Conservation (phyloP, 2,797 vertebrate genomes). For the Champsocephalus gunnari region DNA sequence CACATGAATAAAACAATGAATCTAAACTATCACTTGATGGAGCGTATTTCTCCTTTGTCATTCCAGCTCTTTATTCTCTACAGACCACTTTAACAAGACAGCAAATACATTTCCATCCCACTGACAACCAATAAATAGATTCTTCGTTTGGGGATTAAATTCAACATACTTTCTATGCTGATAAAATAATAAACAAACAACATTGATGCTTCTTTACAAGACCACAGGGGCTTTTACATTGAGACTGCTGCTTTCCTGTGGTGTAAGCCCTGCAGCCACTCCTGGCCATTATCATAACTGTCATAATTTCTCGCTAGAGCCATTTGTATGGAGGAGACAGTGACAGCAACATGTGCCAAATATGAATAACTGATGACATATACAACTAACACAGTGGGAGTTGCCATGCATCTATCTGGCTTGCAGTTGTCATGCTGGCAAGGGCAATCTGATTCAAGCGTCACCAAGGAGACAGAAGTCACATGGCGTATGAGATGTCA, state of each 20-base stretch:
- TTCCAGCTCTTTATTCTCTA: constrained; percentile 47
- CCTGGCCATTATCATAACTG: constrained; percentile 41
- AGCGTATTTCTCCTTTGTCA: constrained; percentile 33
- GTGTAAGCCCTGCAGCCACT: constrained; percentile 19
- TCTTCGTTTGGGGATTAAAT: constrained; percentile 53
- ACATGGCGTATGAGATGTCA: constrained; percentile 28
- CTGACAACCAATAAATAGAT: constrained; percentile 64
- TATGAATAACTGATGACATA: constrained; percentile 68
- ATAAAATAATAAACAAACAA: constrained; percentile 51
- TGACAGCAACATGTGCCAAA: constrained; percentile 57
- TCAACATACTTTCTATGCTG: constrained; percentile 40
- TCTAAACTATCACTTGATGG: constrained; percentile 52
- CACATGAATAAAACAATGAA: constrained; percentile 48
- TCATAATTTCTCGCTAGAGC: constrained; percentile 45
- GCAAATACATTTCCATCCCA: constrained; percentile 50
- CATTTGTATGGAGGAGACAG: constrained; percentile 43
- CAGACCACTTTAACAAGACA: constrained; percentile 57
- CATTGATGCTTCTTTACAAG: constrained; percentile 21
- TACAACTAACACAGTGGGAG: constrained; percentile 46
- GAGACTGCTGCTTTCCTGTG: constrained; percentile 26
- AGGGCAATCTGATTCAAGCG: constrained; percentile 34
- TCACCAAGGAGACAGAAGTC: constrained; percentile 42
- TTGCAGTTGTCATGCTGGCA: constrained; percentile 19
- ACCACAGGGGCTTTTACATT: constrained; percentile 36
- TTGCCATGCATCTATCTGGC: constrained; percentile 46